Evolutionary conservation across 2,113 vertebrate species (phyloP).

Genomic region (Clinocottus analis): DNA sequence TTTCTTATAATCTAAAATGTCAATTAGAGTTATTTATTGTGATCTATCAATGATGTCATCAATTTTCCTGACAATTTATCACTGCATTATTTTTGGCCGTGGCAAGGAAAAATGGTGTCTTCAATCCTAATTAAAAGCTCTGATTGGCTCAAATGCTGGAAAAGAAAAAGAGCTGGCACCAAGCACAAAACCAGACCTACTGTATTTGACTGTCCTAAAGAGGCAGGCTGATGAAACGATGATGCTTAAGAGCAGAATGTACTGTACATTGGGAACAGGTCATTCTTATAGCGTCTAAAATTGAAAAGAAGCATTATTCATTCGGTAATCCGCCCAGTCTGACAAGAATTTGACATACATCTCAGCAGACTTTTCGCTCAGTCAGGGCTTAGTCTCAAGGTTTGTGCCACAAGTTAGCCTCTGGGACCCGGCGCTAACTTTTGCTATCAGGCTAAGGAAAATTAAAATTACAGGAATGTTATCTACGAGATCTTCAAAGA

Average conservation of each 20-base stretch:
- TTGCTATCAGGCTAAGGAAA: neutral
- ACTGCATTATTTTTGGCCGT: too few relatives aligned
- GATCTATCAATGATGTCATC: too few relatives aligned
- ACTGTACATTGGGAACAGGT: neutral
- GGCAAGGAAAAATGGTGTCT: too few relatives aligned
- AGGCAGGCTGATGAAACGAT: neutral
- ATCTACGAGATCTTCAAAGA: neutral
- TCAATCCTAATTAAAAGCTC: too few relatives aligned
- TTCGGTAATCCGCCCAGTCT: neutral
- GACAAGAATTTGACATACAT: neutral
- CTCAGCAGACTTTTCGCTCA: neutral
- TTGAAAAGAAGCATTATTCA: neutral
- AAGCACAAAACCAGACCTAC: neutral
- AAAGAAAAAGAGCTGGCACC: too few relatives aligned
- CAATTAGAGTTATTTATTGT: too few relatives aligned
- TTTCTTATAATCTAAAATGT: too few relatives aligned
- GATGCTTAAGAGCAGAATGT: neutral
- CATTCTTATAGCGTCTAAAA: neutral
- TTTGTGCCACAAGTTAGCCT: neutral
- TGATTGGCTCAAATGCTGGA: too few relatives aligned
- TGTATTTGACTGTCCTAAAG: neutral
- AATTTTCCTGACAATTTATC: too few relatives aligned
- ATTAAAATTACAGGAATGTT: constrained; percentile 5
- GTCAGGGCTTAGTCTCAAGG: neutral
- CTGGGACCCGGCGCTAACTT: neutral